Conservation (phyloP, 2,888 invertebrate genomes). For the Dynastes grantii region DNA sequence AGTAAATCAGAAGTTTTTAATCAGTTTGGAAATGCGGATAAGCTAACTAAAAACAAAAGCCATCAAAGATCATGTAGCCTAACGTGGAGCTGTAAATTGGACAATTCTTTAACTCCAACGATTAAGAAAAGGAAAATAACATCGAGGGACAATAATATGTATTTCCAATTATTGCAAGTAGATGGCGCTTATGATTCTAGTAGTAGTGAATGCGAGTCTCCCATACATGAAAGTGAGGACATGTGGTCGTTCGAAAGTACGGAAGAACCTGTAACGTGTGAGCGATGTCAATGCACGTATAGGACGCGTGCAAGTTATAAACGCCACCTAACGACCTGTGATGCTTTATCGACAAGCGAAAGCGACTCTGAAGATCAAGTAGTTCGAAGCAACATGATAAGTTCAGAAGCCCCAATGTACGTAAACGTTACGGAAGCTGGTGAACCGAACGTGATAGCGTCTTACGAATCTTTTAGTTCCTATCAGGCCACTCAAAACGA, state of each 20-base stretch:
- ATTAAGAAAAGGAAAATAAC: slow-evolving; percentile 79
- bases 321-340: slow-evolving; percentile 84
- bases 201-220: slow-evolving; percentile 71
- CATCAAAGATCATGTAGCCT: slow-evolving; percentile 80
- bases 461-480: slow-evolving; percentile 65
- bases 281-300: slow-evolving; percentile 90
- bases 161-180: slow-evolving; percentile 73
- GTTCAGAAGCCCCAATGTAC: slow-evolving; percentile 42
- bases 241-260: slow-evolving; percentile 70
- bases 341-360: slow-evolving; percentile 85
- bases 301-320: slow-evolving; percentile 87
- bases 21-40: slow-evolving; percentile 67
- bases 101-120: slow-evolving; percentile 75
- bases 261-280: slow-evolving; percentile 88
- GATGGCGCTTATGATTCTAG: slow-evolving; percentile 74
- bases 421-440: slow-evolving; percentile 56
- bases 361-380: slow-evolving; percentile 79
- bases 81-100: slow-evolving; percentile 81
- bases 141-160: slow-evolving; percentile 68
- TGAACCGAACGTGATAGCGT: slow-evolving; percentile 64
- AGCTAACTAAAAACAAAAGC: slow-evolving; percentile 71
- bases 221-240: slow-evolving; percentile 60
- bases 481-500: slow-evolving; percentile 63
- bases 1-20: slow-evolving; percentile 79
- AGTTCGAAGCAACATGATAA: slow-evolving; percentile 26